These are phyloP conservation scores for Lacerta viridis DNA, from an alignment of 2,797 vertebrate genomes.

Conservation along the genomic window DNA sequence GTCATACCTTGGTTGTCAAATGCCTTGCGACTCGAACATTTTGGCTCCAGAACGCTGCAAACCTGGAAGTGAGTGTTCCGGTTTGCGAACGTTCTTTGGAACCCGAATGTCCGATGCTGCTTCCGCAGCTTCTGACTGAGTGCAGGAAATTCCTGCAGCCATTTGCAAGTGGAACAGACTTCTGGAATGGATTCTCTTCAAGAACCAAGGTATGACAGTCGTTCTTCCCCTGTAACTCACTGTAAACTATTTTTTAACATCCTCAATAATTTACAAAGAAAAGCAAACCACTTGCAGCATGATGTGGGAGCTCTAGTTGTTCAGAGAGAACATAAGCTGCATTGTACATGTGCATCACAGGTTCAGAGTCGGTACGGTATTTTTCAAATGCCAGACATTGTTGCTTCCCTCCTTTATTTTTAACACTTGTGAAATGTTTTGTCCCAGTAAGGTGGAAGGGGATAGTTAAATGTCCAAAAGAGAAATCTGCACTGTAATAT, in stretches of 20 bases:
- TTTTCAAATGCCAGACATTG: background rate
- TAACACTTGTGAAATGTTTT: slow-evolving; percentile 20
- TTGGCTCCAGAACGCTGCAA: too few relatives aligned
- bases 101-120: too few relatives aligned
- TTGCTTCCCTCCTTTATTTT: background rate
- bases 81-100: too few relatives aligned
- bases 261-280: background rate
- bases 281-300: background rate
- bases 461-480: slow-evolving; percentile 63
- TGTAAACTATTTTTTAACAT: slow-evolving; percentile 4
- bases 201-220: too few relatives aligned
- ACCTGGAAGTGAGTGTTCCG: too few relatives aligned
- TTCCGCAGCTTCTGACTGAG: too few relatives aligned
- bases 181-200: too few relatives aligned
- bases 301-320: background rate
- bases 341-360: background rate
- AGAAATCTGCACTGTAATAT: slow-evolving; percentile 71
- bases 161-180: too few relatives aligned
- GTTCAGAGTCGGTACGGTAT: background rate
- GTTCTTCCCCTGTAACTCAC: background rate
- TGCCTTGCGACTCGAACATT: too few relatives aligned
- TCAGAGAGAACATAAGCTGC: background rate
- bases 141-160: too few relatives aligned
- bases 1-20: too few relatives aligned
- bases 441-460: slow-evolving; percentile 7